A percentile compares a stretch with the other conserved stretches of the same genome.
Conservation (phyloP, 2,888 invertebrate genomes). For the Alentia gelatinosa region DNA sequence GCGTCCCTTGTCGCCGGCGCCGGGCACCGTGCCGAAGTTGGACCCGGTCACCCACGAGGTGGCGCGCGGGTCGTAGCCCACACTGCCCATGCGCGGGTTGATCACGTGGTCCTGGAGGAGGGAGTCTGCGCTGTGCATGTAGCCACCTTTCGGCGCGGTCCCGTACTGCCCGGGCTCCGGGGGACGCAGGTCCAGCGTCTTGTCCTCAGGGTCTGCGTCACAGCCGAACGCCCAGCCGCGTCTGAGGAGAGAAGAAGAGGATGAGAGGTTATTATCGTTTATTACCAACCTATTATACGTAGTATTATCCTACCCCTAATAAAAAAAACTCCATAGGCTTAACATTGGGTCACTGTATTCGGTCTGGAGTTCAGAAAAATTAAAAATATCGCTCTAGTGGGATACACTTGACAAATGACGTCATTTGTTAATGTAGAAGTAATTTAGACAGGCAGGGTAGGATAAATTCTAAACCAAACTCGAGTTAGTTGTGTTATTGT, state of each 20-base stretch:
- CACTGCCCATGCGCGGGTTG: neutral
- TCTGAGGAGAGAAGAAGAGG: neutral
- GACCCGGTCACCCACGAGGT: constrained; percentile 20
- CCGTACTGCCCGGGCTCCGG: neutral
- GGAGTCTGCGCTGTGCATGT: constrained; percentile 21
- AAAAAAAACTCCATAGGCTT: too few relatives aligned
- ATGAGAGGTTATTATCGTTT: too few relatives aligned
- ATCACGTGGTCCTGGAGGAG: constrained; percentile 32
- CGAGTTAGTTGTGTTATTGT: too few relatives aligned
- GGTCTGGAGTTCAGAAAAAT: too few relatives aligned
- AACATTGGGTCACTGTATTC: too few relatives aligned
- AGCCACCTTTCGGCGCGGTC: constrained; percentile 10
- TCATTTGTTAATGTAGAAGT: too few relatives aligned
- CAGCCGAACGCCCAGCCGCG: constrained; percentile 26
- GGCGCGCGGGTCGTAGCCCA: neutral
- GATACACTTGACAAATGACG: too few relatives aligned
- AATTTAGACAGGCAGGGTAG: too few relatives aligned
- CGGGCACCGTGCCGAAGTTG: constrained; percentile 23
- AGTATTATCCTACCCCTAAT: too few relatives aligned
- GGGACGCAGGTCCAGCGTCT: neutral
- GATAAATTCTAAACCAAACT: too few relatives aligned
- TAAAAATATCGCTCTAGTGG: too few relatives aligned
- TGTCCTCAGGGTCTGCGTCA: constrained; percentile 7
- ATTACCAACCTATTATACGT: too few relatives aligned
- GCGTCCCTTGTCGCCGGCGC: neutral